Percentiles rank a stretch among this genome's conserved stretches.
phyloP scores from a whole-genome alignment of 1,140 invertebrate genomes.

The Nasonia longicornis region DNA sequence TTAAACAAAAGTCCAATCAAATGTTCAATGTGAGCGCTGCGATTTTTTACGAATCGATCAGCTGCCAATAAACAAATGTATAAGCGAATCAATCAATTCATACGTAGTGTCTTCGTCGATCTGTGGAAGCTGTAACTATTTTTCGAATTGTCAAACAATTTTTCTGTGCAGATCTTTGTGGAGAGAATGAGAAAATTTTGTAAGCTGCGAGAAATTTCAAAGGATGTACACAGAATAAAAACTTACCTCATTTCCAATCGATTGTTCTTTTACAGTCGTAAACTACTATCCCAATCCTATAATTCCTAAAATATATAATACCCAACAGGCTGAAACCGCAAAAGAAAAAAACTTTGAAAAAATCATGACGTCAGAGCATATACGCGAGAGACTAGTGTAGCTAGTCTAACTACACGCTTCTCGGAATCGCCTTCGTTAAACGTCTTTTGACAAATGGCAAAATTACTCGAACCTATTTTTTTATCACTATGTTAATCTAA shows the following conservation, averaged over 20 bases:
- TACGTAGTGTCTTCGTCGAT: not conserved
- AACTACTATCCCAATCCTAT: too few species aligned
- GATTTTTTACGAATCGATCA: conserved; percentile 18
- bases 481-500: too few species aligned
- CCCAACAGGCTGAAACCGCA: not conserved
- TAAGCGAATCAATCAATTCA: conserved; percentile 14
- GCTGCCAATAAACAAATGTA: not conserved
- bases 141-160: conserved; percentile 11
- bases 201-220: not conserved
- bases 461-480: too few species aligned
- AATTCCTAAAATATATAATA: too few species aligned
- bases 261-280: not conserved
- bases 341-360: too few species aligned
- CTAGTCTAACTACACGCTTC: too few species aligned
- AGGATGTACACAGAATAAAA: conserved; percentile 20
- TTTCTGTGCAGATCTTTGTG: not conserved
- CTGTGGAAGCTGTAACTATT: conserved; percentile 13
- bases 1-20: conserved; percentile 25
- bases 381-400: too few species aligned
- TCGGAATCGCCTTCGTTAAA: too few species aligned
- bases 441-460: not conserved
- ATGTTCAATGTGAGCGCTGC: not conserved
- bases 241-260: conserved; percentile 26
- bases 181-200: not conserved
- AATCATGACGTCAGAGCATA: too few species aligned